These are phyloP conservation scores for Pithecia hirsuta DNA, from an alignment of 2,797 vertebrate species.

Conservation along the genomic window DNA sequence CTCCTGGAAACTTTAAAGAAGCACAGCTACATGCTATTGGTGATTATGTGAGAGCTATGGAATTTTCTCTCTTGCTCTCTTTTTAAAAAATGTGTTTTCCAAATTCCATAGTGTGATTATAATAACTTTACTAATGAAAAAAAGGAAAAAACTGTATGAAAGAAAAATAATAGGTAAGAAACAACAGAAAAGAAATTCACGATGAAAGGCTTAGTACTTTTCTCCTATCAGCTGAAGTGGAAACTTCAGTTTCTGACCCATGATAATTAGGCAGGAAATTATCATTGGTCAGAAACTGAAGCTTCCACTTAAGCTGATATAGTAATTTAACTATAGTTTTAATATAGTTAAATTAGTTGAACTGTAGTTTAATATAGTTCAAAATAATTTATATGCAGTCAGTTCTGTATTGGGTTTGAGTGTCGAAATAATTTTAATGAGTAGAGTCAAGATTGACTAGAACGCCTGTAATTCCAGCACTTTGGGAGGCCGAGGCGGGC, in stretches of 20 bases:
- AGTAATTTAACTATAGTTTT: neutral
- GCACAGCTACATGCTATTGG: neutral
- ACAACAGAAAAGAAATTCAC: neutral
- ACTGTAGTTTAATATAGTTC: neutral
- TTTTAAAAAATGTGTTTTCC: neutral
- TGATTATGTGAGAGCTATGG: neutral
- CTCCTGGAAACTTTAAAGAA: neutral
- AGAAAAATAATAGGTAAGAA: neutral
- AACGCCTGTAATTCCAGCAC: neutral
- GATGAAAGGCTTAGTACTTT: neutral
- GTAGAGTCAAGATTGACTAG: neutral
- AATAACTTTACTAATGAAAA: neutral
- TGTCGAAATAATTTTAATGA: constrained; percentile 5
- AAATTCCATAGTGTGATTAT: neutral
- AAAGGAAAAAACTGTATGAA: neutral
- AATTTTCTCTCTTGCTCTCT: neutral
- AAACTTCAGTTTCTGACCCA: neutral
- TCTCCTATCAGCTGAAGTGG: neutral
- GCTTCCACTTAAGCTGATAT: neutral
- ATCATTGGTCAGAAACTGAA: neutral
- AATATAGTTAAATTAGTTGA: neutral
- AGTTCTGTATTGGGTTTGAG: neutral
- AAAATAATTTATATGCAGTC: neutral
- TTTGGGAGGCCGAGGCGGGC: too few species aligned
- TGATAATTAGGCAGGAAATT: neutral